Percentiles rank a stretch among this genome's conserved stretches.
These are phyloP conservation scores for Tetragnatha montana DNA, from an alignment of 2,888 invertebrate genomes.

Conservation along the genomic window DNA sequence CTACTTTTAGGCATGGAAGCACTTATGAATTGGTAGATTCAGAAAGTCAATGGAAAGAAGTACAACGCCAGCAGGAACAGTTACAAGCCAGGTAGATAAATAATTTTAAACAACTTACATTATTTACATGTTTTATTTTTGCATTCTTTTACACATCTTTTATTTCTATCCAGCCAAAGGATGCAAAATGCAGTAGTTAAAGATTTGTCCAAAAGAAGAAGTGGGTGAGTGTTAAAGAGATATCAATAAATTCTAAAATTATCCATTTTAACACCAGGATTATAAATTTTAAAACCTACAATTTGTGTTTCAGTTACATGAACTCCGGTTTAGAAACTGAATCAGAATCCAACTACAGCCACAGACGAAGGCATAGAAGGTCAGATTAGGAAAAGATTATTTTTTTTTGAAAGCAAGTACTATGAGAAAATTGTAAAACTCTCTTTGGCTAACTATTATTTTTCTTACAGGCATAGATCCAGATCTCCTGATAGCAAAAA, in stretches of 20 bases:
- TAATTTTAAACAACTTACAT: not conserved
- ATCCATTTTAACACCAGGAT: not conserved
- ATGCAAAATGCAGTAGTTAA: conserved; percentile 69
- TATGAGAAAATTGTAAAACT: not conserved
- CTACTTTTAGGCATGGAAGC: conserved; percentile 61
- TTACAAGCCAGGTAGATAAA: conserved; percentile 48
- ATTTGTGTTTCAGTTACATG: conserved; percentile 74
- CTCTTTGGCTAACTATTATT: not conserved
- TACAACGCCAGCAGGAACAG: conserved; percentile 81
- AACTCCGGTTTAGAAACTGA: conserved; percentile 78
- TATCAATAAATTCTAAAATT: not conserved
- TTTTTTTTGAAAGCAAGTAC: not conserved
- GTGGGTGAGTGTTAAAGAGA: conserved; percentile 61
- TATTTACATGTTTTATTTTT: conserved; percentile 73
- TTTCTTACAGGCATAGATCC: conserved; percentile 74
- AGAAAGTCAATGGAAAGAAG: conserved; percentile 91
- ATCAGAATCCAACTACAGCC: conserved; percentile 75
- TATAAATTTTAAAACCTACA: not conserved
- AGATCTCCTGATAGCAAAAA: conserved; percentile 82
- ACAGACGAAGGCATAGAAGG: conserved; percentile 75
- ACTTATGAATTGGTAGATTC: conserved; percentile 87
- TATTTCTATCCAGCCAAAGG: conserved; percentile 6
- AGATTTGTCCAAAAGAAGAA: conserved; percentile 67
- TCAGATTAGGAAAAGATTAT: conserved; percentile 17
- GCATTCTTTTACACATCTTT: not conserved